These are phyloP conservation scores for Peucedramus taeniatus DNA, from an alignment of 2,113 vertebrate genomes.

Conservation along the genomic window DNA sequence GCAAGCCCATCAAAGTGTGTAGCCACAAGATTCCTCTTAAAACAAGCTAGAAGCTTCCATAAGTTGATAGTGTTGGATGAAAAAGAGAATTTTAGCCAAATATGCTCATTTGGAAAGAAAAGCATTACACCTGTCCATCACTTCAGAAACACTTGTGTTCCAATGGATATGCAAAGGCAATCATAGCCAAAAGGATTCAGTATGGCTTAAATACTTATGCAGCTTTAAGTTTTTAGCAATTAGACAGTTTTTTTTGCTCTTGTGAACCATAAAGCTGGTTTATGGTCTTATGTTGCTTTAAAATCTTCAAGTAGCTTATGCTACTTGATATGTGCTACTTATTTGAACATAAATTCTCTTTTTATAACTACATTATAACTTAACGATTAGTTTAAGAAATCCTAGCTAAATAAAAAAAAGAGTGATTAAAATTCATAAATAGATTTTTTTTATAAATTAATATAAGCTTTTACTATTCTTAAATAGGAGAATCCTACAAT, in stretches of 20 bases:
- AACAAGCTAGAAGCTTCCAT: background rate
- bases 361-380: background rate
- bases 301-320: background rate
- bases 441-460: background rate
- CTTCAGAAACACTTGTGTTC: background rate
- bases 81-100: background rate
- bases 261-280: background rate
- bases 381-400: background rate
- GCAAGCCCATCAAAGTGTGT: background rate
- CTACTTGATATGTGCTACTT: background rate
- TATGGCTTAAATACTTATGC: background rate
- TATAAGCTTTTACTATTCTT: background rate
- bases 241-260: background rate
- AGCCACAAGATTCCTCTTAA: background rate
- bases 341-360: background rate
- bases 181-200: background rate
- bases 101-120: background rate
- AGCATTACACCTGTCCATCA: background rate
- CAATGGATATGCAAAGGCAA: background rate
- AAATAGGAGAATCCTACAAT: background rate
- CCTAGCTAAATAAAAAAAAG: background rate
- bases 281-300: background rate
- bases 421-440: background rate
- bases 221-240: background rate
- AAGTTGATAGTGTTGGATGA: background rate